Evolutionary conservation across 2,888 invertebrate genomes (phyloP).

Genomic region (Alcis repandata): DNA sequence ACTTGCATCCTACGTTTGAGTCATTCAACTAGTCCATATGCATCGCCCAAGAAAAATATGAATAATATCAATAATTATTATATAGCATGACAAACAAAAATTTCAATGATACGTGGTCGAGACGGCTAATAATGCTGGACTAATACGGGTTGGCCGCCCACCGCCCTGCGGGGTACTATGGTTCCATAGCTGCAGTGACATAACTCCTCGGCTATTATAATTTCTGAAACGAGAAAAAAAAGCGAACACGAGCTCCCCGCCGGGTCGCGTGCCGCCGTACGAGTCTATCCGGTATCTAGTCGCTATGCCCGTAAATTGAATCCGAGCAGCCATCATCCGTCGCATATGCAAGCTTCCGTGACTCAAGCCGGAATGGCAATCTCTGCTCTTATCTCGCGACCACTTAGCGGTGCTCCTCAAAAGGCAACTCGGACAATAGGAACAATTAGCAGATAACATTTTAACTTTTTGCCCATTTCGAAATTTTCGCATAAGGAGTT

Average conservation of each 20-base stretch:
- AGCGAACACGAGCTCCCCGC: constrained; percentile 72
- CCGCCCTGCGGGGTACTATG: constrained; percentile 60
- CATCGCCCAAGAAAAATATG: constrained; percentile 47
- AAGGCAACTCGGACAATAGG: constrained; percentile 52
- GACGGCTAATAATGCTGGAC: constrained; percentile 67
- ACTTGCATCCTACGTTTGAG: constrained; percentile 27
- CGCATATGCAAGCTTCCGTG: constrained; percentile 68
- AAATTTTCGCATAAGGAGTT: constrained; percentile 50
- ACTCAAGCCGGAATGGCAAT: constrained; percentile 59
- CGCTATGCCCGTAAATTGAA: constrained; percentile 74
- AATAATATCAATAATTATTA: constrained; percentile 65
- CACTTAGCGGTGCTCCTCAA: constrained; percentile 63
- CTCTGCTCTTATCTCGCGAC: constrained; percentile 55
- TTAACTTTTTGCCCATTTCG: constrained; percentile 46
- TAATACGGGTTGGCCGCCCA: constrained; percentile 57
- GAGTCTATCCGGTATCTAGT: constrained; percentile 69
- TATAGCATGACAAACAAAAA: constrained; percentile 79
- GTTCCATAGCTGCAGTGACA: constrained; percentile 64
- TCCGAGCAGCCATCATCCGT: constrained; percentile 64
- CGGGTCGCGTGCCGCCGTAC: constrained; percentile 79
- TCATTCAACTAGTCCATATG: constrained; percentile 17
- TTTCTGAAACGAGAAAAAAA: constrained; percentile 76
- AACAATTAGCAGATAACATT: constrained; percentile 46
- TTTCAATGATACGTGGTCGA: constrained; percentile 72
- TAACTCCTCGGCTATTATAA: constrained; percentile 78